Evolutionary conservation across 2,888 invertebrate genomes (phyloP).

Genomic region (Meiosimyza decipiens): DNA sequence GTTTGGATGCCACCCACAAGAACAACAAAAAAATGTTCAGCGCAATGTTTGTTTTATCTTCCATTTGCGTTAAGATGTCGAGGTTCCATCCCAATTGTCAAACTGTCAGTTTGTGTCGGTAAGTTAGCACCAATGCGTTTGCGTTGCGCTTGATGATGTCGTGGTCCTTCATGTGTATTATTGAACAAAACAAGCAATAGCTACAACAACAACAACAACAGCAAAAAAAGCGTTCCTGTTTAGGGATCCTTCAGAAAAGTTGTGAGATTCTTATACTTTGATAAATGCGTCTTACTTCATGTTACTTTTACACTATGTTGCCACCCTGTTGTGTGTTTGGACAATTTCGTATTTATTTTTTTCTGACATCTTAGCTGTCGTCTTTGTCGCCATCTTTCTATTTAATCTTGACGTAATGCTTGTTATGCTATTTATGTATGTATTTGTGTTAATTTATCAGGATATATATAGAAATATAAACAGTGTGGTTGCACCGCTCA

Average conservation of each 20-base stretch:
- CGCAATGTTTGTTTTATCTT: constrained; percentile 10
- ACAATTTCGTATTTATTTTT: constrained; percentile 11
- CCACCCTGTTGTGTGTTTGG: constrained; percentile 12
- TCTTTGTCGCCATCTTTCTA: constrained; percentile 36
- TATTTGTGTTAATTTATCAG: background rate
- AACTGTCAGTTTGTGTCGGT: constrained; percentile 27
- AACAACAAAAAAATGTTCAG: constrained; percentile 7
- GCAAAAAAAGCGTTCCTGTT: background rate
- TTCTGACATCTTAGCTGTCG: constrained; percentile 25
- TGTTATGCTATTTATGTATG: constrained; percentile 25
- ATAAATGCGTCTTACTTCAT: constrained; percentile 6
- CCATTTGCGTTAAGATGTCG: constrained; percentile 1
- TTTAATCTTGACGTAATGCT: constrained; percentile 35
- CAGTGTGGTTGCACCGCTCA: no score
- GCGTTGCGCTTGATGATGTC: no score
- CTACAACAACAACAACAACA: background rate
- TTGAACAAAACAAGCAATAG: background rate
- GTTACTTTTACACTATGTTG: background rate
- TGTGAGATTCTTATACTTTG: constrained; percentile 23
- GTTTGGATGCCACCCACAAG: constrained; percentile 13
- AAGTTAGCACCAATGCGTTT: constrained; percentile 19
- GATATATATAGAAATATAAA: no score
- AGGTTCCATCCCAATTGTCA: constrained; percentile 16
- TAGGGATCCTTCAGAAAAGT: constrained; percentile 21
- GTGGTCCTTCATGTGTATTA: no score